These are phyloP conservation scores for Scolanthus callimorphus DNA, from an alignment of 92 coral and sea anemone genomes.

Conservation along the genomic window DNA sequence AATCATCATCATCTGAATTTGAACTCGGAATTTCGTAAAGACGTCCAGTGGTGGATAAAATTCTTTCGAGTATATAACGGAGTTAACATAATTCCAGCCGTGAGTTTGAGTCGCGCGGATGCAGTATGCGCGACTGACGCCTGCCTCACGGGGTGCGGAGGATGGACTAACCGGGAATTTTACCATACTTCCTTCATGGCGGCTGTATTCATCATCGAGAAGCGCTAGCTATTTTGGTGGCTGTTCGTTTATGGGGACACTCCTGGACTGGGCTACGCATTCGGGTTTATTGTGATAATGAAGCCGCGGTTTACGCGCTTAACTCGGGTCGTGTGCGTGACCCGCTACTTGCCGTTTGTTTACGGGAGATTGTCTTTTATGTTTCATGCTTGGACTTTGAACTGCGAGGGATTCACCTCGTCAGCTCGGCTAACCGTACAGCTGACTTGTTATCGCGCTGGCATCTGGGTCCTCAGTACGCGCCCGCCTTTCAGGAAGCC, in stretches of 20 bases:
- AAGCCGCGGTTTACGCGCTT: slow-evolving; percentile 1
- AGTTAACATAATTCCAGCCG: slow-evolving; percentile 6
- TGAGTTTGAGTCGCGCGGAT: slow-evolving; percentile 22
- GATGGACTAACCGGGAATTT: slow-evolving; percentile 3
- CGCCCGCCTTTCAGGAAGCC: neutral
- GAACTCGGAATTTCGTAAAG: slow-evolving; percentile 30
- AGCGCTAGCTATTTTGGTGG: slow-evolving; percentile 1
- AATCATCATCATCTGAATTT: slow-evolving; percentile 30
- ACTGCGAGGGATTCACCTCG: slow-evolving; percentile 2
- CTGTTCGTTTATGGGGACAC: slow-evolving; percentile 4
- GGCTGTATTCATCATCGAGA: neutral
- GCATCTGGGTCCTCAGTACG: neutral
- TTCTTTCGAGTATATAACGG: slow-evolving; percentile 34
- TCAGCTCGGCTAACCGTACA: neutral
- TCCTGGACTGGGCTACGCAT: no score
- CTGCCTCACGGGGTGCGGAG: slow-evolving; percentile 43
- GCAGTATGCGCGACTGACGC: slow-evolving; percentile 39
- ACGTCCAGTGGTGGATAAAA: slow-evolving; percentile 36
- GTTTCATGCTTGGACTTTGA: no score
- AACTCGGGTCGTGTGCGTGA: slow-evolving; percentile 14
- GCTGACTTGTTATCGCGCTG: slow-evolving; percentile 34
- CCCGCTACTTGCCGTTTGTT: slow-evolving; percentile 15
- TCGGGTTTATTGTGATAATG: slow-evolving; percentile 18
- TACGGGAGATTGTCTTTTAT: no score
- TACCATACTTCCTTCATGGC: slow-evolving; percentile 7